Evolutionary conservation across 2,797 vertebrate species (phyloP).

Genomic region (Ispidina lecontei): DNA sequence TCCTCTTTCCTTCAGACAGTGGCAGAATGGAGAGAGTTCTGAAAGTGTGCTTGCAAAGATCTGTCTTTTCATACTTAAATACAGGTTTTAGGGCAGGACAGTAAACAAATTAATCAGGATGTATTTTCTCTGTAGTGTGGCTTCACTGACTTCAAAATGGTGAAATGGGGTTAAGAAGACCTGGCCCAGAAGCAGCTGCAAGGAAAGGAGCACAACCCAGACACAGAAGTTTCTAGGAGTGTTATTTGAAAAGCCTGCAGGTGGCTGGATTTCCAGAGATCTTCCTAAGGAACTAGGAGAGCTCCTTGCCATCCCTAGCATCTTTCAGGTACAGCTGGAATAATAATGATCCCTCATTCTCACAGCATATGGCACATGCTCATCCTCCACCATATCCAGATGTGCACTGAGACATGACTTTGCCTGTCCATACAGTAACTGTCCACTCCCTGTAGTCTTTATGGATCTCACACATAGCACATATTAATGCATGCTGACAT

Average conservation of each 20-base stretch:
- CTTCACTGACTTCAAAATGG: background rate
- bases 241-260: rapidly evolving
- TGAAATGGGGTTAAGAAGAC: background rate
- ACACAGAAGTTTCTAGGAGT: background rate
- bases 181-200: background rate
- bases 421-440: background rate
- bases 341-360: background rate
- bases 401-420: background rate
- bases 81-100: background rate
- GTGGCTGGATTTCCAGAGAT: background rate
- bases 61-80: background rate
- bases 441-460: background rate
- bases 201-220: background rate
- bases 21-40: background rate
- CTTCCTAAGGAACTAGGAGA: background rate
- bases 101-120: background rate
- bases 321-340: background rate
- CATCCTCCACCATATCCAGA: rapidly evolving
- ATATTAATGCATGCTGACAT: background rate
- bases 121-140: background rate
- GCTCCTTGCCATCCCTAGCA: background rate
- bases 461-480: background rate
- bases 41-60: background rate
- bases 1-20: background rate
- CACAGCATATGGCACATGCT: background rate